Conservation (phyloP, 2,888 invertebrate genomes). For the Tenthredo mesomela region DNA sequence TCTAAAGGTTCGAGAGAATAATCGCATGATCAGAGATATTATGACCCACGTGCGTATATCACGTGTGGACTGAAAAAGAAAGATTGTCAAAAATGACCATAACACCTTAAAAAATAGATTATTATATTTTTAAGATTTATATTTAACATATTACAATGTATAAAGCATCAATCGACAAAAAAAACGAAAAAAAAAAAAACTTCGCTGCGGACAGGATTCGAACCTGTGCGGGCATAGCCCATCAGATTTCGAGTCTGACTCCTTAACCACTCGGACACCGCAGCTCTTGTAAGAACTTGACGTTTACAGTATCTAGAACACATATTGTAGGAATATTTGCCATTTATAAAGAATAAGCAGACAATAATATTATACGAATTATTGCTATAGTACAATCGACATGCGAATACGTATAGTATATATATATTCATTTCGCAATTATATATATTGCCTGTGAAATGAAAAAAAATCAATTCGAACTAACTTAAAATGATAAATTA, state of each 20-base stretch:
- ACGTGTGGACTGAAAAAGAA: neutral
- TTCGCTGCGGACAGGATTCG: slow-evolving; percentile 80
- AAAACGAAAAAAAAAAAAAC: slow-evolving; percentile 16
- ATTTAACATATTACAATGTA: neutral
- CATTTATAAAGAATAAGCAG: neutral
- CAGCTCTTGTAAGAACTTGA: slow-evolving; percentile 64
- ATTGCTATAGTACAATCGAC: neutral
- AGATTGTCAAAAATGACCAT: neutral
- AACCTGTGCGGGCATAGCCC: slow-evolving; percentile 82
- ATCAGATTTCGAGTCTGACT: slow-evolving; percentile 82
- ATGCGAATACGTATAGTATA: neutral
- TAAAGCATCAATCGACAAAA: neutral
- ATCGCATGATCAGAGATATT: neutral
- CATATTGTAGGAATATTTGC: neutral
- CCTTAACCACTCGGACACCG: slow-evolving; percentile 80
- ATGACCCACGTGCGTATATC: neutral
- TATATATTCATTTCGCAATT: neutral
- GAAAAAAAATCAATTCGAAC: neutral
- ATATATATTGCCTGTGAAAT: neutral
- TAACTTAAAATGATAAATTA: neutral
- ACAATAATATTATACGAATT: neutral
- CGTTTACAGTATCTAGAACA: slow-evolving; percentile 8
- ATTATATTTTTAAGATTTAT: neutral
- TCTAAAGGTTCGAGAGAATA: neutral
- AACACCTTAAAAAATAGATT: neutral